Percentiles rank a stretch among this genome's conserved stretches.
phyloP scores from a whole-genome alignment of 2,113 vertebrate species.

The Mungos mungo region DNA sequence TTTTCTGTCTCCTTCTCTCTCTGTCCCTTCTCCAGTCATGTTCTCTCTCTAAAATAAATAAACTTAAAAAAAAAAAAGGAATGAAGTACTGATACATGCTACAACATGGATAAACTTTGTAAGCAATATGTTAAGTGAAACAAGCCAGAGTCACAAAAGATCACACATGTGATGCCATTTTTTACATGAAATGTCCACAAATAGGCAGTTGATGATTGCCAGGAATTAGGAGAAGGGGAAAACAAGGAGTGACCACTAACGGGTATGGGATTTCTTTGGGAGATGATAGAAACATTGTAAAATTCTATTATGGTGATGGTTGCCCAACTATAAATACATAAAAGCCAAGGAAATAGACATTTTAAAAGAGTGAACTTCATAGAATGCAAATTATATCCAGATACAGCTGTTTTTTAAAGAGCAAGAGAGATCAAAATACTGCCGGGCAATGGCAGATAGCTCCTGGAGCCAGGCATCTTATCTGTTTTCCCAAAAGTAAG shows the following conservation, averaged over 20 bases:
- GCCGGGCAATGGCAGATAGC: not conserved
- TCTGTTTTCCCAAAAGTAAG: not conserved
- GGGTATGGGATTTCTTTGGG: not conserved
- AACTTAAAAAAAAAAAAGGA: not conserved
- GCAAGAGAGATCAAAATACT: not conserved
- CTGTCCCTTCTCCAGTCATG: too few relatives aligned
- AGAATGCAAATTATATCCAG: not conserved
- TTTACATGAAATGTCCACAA: not conserved
- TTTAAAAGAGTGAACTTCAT: not conserved
- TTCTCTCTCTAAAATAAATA: too few relatives aligned
- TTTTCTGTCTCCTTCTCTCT: too few relatives aligned
- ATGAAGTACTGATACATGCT: not conserved
- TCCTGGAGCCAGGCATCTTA: not conserved
- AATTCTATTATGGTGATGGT: not conserved
- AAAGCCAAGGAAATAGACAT: not conserved
- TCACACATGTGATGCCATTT: not conserved
- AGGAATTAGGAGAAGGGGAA: too few relatives aligned
- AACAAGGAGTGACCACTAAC: not conserved
- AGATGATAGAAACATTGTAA: not conserved
- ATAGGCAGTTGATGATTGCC: not conserved
- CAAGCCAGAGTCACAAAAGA: not conserved
- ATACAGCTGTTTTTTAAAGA: not conserved
- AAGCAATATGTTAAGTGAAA: not conserved
- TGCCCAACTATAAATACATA: not conserved
- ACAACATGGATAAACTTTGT: not conserved